phyloP scores from a whole-genome alignment of 2,797 vertebrate species.

The Gadopsis marmoratus region DNA sequence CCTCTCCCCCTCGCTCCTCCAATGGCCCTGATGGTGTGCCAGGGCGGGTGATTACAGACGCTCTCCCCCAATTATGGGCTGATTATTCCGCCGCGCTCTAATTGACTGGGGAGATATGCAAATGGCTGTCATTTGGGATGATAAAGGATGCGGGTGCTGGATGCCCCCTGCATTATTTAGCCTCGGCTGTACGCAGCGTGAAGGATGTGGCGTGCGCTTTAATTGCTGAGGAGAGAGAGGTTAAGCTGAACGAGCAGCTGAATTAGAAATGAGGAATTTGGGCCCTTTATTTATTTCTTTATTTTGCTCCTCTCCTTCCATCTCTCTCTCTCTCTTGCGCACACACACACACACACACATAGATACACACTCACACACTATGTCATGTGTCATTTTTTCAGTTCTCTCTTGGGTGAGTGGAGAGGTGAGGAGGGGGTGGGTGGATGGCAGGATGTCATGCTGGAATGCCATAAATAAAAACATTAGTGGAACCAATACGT shows the following conservation, averaged over 20 bases:
- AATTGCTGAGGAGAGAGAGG: constrained; percentile 99
- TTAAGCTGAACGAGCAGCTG: constrained; percentile 98
- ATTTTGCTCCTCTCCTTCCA: constrained; percentile 67
- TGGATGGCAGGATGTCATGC: constrained; percentile 74
- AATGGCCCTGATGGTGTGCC: constrained; percentile 90
- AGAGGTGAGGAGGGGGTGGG: constrained; percentile 63
- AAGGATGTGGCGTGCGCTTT: constrained; percentile 97
- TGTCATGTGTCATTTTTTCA: constrained; percentile 65
- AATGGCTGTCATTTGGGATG: constrained; percentile 99
- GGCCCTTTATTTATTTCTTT: constrained; percentile 85
- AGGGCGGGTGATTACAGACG: constrained; percentile 97
- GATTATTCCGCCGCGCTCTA: constrained; percentile 98
- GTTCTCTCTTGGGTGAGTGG: constrained; percentile 66
- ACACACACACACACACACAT: not conserved
- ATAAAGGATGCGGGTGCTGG: constrained; percentile 96
- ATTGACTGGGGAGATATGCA: constrained; percentile 99
- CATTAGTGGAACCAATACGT: constrained; percentile 80
- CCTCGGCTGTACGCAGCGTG: constrained; percentile 97
- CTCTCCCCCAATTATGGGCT: constrained; percentile 99
- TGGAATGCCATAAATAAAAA: constrained; percentile 84
- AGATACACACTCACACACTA: constrained; percentile 11
- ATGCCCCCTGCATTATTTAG: constrained; percentile 98
- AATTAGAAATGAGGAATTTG: constrained; percentile 97
- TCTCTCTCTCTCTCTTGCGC: constrained; percentile 48
- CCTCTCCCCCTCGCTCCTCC: constrained; percentile 63